These are phyloP conservation scores for Empidonax traillii DNA, from an alignment of 2,113 vertebrate genomes.

Conservation along the genomic window DNA sequence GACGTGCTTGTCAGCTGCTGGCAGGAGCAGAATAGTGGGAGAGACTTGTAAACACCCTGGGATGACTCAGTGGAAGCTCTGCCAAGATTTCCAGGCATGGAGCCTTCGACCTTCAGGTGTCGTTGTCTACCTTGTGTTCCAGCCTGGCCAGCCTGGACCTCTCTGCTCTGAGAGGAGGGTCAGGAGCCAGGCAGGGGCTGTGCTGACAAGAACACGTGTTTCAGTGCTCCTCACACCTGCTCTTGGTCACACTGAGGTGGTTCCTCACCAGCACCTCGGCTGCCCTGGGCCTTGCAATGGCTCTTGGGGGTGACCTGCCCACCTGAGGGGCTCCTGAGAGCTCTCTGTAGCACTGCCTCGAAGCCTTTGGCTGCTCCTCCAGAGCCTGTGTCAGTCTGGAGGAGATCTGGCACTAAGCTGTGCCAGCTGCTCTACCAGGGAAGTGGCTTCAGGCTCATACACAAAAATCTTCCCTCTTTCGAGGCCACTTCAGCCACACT, in stretches of 20 bases:
- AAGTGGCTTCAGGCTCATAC: neutral
- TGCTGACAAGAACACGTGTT: neutral
- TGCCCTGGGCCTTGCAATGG: neutral
- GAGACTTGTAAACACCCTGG: neutral
- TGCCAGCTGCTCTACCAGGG: neutral
- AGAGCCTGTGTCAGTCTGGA: neutral
- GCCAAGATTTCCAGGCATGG: neutral
- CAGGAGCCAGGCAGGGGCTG: neutral
- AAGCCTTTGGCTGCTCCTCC: neutral
- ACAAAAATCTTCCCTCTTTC: neutral
- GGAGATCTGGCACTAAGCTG: neutral
- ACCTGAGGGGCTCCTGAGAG: neutral
- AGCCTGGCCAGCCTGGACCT: neutral
- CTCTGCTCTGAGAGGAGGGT: neutral
- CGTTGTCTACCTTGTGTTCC: slow-evolving; percentile 15
- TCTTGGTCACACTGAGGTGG: neutral
- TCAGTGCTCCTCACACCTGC: neutral
- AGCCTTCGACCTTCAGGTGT: slow-evolving; percentile 48
- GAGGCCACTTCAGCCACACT: neutral
- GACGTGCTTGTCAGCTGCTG: slow-evolving; percentile 18
- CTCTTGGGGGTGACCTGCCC: neutral
- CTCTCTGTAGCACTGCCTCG: neutral
- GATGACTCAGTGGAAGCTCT: neutral
- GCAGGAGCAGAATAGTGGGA: slow-evolving; percentile 8
- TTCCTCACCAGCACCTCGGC: neutral